Percentiles rank a stretch among this genome's conserved stretches.
These are phyloP conservation scores for Autographa gamma DNA, from an alignment of 2,888 invertebrate genomes.

Conservation along the genomic window DNA sequence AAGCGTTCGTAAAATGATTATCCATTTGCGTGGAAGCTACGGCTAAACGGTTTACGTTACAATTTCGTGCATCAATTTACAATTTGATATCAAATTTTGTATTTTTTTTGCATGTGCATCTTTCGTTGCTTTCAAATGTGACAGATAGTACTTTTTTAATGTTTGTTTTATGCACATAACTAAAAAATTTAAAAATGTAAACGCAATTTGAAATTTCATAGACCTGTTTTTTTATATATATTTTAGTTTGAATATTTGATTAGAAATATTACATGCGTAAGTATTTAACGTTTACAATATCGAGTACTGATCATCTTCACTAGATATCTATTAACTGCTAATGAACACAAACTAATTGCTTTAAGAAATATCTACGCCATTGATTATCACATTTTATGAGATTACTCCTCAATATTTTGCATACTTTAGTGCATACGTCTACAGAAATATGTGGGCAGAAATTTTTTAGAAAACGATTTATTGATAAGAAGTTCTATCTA, in stretches of 20 bases:
- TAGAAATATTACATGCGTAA: no score
- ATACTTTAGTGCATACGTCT: no score
- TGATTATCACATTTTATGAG: not conserved
- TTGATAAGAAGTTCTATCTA: no score
- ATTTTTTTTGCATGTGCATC: slow-evolving; percentile 38
- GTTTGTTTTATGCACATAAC: no score
- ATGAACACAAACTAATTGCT: slow-evolving; percentile 1
- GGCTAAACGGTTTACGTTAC: slow-evolving; percentile 60
- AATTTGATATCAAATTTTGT: slow-evolving; percentile 47
- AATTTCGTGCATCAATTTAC: slow-evolving; percentile 64
- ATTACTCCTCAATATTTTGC: no score
- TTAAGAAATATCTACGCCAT: not conserved
- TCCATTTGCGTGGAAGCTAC: slow-evolving; percentile 60
- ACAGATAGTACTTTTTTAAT: not conserved
- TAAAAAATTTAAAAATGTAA: no score
- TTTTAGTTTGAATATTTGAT: no score
- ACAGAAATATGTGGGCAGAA: not conserved
- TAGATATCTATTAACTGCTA: not conserved
- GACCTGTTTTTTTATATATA: no score
- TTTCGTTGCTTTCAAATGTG: slow-evolving; percentile 14
- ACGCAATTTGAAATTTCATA: no score
- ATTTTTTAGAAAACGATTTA: no score
- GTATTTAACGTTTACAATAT: no score
- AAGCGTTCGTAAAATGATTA: slow-evolving; percentile 50
- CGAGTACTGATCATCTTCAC: no score